phyloP scores from a whole-genome alignment of 2,113 vertebrate genomes.

The Corythornis cristatus region DNA sequence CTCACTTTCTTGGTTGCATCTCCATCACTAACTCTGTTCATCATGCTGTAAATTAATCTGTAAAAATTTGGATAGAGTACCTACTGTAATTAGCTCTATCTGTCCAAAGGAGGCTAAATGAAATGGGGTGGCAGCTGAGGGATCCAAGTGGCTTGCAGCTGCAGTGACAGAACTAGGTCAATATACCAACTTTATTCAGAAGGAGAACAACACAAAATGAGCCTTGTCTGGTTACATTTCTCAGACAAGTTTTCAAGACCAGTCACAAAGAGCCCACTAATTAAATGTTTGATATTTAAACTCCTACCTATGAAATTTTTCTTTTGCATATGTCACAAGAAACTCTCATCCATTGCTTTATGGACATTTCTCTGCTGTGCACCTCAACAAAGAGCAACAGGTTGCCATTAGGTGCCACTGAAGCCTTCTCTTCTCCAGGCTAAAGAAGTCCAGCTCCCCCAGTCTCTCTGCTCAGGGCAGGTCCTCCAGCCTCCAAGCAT shows the following conservation, averaged over 20 bases:
- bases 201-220: constrained; percentile 11
- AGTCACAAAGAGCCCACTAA: background rate
- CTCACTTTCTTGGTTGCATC: constrained; percentile 46
- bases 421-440: background rate
- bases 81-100: constrained; percentile 62
- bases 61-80: constrained; percentile 61
- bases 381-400: background rate
- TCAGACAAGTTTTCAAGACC: background rate
- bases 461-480: background rate
- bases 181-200: background rate
- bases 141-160: background rate
- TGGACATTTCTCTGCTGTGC: background rate
- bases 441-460: background rate
- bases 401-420: background rate
- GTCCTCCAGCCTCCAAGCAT: background rate
- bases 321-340: background rate
- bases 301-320: background rate
- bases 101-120: constrained; percentile 38
- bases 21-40: constrained; percentile 57
- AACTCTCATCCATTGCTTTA: background rate
- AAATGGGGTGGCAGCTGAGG: constrained; percentile 20
- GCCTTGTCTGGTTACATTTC: background rate
- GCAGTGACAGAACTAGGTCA: constrained; percentile 60
- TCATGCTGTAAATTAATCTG: constrained; percentile 69
- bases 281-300: background rate